Base-by-base conservation (phyloP, 2,888 invertebrate genomes). In the Diabrotica balteata region DNA sequence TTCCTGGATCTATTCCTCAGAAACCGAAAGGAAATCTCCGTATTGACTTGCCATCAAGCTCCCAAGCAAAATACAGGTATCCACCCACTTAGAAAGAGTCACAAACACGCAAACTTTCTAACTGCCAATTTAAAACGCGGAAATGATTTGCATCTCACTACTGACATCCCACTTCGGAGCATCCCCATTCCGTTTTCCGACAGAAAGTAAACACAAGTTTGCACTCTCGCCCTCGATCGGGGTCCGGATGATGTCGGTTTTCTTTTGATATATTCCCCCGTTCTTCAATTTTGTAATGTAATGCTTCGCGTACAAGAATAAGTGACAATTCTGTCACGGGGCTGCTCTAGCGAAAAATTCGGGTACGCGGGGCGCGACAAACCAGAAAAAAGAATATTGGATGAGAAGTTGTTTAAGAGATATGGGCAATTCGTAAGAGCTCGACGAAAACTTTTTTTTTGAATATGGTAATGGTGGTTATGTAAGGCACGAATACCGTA, bases 251-350 rank as follows among this genome's bases (percentile, higher is more conserved):
- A 45, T 8, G 55, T 17, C 45, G 55, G 44, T 62, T 72, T 72
- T 58, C 67, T 69, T 70, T 66, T 67, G 67, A 67, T 67, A 67
- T 22, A 59, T 66, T 62, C 59, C 68, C 73, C 72, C 69, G 59
- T 68, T 66, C 68, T 68, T 65, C 74, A 74, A 74, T 73, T 74
- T 72, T 59, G 66, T 72, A 74, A 74, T 74, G 72, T 71, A 68
- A 70, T 66, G 70, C 73, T 63, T 59, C 60, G 61, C 67, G 68
- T 67, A 47, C 65, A 62, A 59, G 63, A 65, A 63, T 69, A 72
- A 72, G 67, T 72, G 69, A 72, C 69, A 72, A 72, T 72, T 72
- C 49, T 58, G 69, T 67, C 71, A 64, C 47, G 51, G 46, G 58
- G 46, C 63, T 59, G 58, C 54, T 69, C 63, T 72, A 58, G 66